Evolutionary conservation across 2,113 vertebrate species (phyloP).

Genomic region (Hypanus sabinus): DNA sequence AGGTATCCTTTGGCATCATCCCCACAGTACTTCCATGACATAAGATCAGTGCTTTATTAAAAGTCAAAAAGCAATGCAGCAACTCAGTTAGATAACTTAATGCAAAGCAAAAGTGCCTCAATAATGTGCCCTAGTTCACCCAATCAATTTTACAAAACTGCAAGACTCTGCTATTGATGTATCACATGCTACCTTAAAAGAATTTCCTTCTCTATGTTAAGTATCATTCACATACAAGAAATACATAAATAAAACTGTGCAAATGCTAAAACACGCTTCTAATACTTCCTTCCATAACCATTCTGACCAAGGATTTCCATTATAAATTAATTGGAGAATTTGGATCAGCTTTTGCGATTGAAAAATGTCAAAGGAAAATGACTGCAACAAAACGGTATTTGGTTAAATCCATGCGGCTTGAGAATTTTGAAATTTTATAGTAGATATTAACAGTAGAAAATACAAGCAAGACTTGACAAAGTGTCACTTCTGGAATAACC

Average conservation of each 20-base stretch:
- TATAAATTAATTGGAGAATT: conserved; percentile 33
- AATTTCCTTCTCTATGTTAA: not conserved
- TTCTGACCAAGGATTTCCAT: conserved; percentile 4
- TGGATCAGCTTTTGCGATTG: conserved; percentile 54
- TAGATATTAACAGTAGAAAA: conserved; percentile 95
- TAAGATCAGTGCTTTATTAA: not conserved
- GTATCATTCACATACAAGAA: not conserved
- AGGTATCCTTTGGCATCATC: not conserved
- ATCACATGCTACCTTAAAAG: not conserved
- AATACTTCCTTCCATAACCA: not conserved
- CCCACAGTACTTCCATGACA: not conserved
- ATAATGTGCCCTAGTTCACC: not conserved
- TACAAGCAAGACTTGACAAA: conserved; percentile 62
- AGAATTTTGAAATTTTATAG: conserved; percentile 82
- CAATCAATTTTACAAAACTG: not conserved
- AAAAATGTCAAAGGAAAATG: conserved; percentile 88
- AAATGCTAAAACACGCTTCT: not conserved
- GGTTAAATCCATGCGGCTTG: conserved; percentile 77
- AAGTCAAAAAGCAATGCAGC: conserved; percentile 4
- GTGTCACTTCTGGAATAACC: conserved; percentile 37
- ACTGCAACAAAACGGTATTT: conserved; percentile 50
- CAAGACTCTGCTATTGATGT: not conserved
- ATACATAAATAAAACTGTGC: not conserved
- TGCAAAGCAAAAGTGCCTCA: not conserved
- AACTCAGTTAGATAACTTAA: not conserved